phyloP scores from a whole-genome alignment of 64 coral and sea anemone species.

The Platygyra sinensis region DNA sequence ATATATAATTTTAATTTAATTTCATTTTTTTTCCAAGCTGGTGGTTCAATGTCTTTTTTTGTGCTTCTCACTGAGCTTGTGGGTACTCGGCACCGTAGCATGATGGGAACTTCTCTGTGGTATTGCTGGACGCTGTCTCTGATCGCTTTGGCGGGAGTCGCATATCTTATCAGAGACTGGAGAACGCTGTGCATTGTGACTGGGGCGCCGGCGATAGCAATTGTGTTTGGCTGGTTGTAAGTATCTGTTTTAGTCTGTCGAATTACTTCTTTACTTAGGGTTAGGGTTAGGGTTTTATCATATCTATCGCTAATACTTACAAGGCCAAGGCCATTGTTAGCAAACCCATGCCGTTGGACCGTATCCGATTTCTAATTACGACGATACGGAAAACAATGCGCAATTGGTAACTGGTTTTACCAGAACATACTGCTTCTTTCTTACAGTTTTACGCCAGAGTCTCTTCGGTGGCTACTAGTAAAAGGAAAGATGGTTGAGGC shows the following conservation, averaged over 20 bases:
- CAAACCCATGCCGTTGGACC: too few species aligned
- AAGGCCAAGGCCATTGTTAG: too few species aligned
- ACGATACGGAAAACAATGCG: not conserved
- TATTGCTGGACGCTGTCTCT: slow-evolving; percentile 44
- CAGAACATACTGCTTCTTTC: not conserved
- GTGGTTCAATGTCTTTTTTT: not conserved
- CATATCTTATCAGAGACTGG: slow-evolving; percentile 62
- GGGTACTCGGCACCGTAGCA: slow-evolving; percentile 38
- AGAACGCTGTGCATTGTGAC: slow-evolving; percentile 56
- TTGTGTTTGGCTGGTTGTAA: slow-evolving; percentile 61
- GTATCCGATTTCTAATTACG: too few species aligned
- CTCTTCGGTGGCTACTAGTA: slow-evolving; percentile 72
- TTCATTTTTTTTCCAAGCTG: not conserved
- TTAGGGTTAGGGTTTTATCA: not conserved
- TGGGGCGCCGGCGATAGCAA: slow-evolving; percentile 46
- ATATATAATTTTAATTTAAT: not conserved
- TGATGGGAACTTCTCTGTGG: slow-evolving; percentile 50
- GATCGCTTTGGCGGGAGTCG: slow-evolving; percentile 52
- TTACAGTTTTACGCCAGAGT: slow-evolving; percentile 64
- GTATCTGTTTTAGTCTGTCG: not conserved
- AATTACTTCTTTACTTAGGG: too few species aligned
- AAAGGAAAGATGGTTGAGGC: slow-evolving; percentile 71
- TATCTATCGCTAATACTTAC: not conserved
- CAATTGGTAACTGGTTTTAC: not conserved
- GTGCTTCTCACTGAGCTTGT: slow-evolving; percentile 51